These are phyloP conservation scores for Athene cunicularia DNA, from an alignment of 2,113 vertebrate genomes.

Conservation along the genomic window DNA sequence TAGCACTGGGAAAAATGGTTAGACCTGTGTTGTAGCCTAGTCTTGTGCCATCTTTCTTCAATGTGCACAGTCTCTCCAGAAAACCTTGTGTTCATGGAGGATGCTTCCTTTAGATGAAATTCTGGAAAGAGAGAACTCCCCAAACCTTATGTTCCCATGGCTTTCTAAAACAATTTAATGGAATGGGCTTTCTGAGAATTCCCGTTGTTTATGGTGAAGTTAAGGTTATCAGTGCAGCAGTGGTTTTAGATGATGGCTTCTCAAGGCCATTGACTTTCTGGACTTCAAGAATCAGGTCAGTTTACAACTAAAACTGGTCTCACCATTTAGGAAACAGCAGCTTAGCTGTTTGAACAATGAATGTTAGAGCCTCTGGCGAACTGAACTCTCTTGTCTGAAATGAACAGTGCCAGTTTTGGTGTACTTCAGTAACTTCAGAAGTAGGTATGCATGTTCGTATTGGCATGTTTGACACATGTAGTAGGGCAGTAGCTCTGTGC, in stretches of 20 bases:
- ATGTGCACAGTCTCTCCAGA: neutral
- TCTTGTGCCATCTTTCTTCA: neutral
- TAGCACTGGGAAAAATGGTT: fast-evolving
- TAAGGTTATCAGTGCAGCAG: neutral
- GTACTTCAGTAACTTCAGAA: neutral
- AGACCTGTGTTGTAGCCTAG: neutral
- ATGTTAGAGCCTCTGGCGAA: neutral
- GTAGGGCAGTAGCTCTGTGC: neutral
- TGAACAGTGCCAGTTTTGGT: neutral
- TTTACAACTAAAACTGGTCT: neutral
- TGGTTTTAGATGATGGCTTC: neutral
- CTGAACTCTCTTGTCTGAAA: neutral
- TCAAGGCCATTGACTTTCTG: neutral
- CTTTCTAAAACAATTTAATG: neutral
- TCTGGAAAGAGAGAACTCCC: neutral
- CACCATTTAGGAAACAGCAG: neutral
- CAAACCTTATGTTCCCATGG: neutral
- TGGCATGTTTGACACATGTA: neutral
- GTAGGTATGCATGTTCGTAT: neutral
- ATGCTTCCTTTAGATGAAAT: neutral
- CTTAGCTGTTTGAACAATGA: neutral
- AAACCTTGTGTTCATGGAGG: neutral
- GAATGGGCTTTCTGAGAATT: neutral
- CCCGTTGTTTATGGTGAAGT: neutral
- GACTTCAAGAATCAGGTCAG: neutral